Evolutionary conservation across 2,888 invertebrate genomes (phyloP).

Genomic region (Cyclophora punctaria): DNA sequence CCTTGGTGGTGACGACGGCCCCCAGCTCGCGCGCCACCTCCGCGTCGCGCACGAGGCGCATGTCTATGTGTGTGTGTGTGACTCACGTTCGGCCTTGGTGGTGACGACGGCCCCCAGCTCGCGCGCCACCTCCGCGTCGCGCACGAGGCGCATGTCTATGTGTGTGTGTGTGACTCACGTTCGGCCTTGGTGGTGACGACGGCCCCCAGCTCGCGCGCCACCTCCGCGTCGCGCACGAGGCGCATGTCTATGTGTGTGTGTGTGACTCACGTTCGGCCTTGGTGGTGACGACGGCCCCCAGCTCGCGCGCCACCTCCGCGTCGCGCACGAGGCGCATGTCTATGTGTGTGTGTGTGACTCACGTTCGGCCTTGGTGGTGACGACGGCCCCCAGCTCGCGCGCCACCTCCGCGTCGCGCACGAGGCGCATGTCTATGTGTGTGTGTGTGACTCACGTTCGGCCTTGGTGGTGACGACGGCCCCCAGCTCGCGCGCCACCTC

Average conservation of each 20-base stretch:
- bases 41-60: conserved; percentile 84
- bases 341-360: conserved; percentile 57
- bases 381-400: conserved; percentile 82
- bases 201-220: conserved; percentile 82
- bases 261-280: conserved; percentile 87
- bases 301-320: conserved; percentile 82
- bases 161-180: conserved; percentile 77
- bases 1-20: conserved; percentile 85
- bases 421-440: conserved; percentile 89
- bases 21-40: conserved; percentile 85
- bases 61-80: conserved; percentile 74
- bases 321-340: conserved; percentile 89
- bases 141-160: conserved; percentile 89
- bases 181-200: conserved; percentile 88
- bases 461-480: conserved; percentile 85
- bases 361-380: conserved; percentile 91
- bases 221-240: conserved; percentile 85
- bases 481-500: conserved; percentile 85
- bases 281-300: conserved; percentile 85
- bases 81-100: conserved; percentile 90
- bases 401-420: conserved; percentile 85
- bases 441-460: conserved; percentile 81
- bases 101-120: conserved; percentile 85
- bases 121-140: conserved; percentile 82
- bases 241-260: conserved; percentile 83